Conservation (phyloP, 2,888 invertebrate genomes). For the Steromphala cineraria region DNA sequence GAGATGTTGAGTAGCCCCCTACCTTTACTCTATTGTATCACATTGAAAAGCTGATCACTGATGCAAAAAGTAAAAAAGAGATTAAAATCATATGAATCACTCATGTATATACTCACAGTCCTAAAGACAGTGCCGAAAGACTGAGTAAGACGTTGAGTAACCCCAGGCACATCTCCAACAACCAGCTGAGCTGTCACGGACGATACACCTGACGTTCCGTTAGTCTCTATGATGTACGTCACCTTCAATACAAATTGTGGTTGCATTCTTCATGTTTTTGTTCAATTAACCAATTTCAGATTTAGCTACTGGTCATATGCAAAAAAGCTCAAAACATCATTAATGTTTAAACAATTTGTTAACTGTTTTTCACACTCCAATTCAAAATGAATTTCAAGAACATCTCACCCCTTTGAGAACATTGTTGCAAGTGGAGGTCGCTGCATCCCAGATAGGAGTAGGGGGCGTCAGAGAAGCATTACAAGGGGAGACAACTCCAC, state of each 20-base stretch:
- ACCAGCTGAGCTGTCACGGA: slow-evolving; percentile 74
- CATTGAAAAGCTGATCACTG: too few relatives aligned
- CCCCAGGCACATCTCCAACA: slow-evolving; percentile 71
- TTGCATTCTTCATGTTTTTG: too few relatives aligned
- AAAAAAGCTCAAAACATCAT: too few relatives aligned
- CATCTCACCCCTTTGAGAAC: slow-evolving; percentile 53
- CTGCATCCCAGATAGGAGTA: slow-evolving; percentile 34
- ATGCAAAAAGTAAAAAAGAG: too few relatives aligned
- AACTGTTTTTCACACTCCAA: too few relatives aligned
- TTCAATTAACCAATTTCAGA: too few relatives aligned
- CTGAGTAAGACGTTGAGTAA: slow-evolving; percentile 54
- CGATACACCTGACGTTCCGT: slow-evolving; percentile 77
- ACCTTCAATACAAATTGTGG: slow-evolving; percentile 45
- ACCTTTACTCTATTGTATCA: too few relatives aligned
- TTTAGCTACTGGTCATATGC: too few relatives aligned
- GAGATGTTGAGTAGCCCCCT: too few relatives aligned
- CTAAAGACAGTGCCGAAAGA: slow-evolving; percentile 54
- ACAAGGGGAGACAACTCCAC: slow-evolving; percentile 46
- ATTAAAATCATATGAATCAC: too few relatives aligned
- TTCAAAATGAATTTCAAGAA: background rate
- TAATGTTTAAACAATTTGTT: too few relatives aligned
- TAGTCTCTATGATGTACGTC: slow-evolving; percentile 59
- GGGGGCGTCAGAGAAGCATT: slow-evolving; percentile 23
- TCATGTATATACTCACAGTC: slow-evolving; percentile 56
- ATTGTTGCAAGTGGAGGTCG: slow-evolving; percentile 46